These are phyloP conservation scores for Camponotus floridanus DNA, from an alignment of 1,140 invertebrate genomes.

Conservation along the genomic window DNA sequence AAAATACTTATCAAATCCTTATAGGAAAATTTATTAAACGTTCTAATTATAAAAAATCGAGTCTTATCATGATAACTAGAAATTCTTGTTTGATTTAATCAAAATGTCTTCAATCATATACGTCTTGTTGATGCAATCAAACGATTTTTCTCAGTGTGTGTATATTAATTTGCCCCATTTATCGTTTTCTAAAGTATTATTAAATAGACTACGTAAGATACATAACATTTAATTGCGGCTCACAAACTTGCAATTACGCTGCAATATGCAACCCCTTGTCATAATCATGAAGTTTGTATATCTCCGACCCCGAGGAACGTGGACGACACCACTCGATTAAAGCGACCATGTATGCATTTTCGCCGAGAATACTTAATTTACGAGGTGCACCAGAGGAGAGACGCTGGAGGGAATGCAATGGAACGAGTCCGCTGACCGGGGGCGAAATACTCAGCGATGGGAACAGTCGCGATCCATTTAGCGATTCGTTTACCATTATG, in stretches of 20 bases:
- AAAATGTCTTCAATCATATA: no score
- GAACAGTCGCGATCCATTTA: conserved; percentile 62
- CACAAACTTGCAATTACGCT: background rate
- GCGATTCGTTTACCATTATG: conserved; percentile 17
- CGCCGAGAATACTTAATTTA: conserved; percentile 52
- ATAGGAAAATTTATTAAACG: no score
- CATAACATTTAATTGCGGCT: background rate
- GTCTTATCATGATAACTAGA: no score
- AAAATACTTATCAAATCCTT: no score
- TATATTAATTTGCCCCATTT: background rate
- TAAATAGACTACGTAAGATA: background rate
- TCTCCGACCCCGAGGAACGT: background rate
- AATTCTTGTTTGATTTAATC: no score
- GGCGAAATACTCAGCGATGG: conserved; percentile 28
- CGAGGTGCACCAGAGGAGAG: background rate
- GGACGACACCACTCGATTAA: background rate
- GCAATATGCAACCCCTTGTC: conserved; percentile 11
- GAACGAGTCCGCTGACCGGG: conserved; percentile 31
- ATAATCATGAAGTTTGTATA: conserved; percentile 36
- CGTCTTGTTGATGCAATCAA: no score
- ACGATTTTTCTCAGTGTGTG: no score
- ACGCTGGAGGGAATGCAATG: conserved; percentile 25
- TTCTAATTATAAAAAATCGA: no score
- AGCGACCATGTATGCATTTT: conserved; percentile 34
- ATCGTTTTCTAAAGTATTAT: background rate